Evolutionary conservation across 2,113 vertebrate species (phyloP).

Genomic region (Nothobranchius furzeri): DNA sequence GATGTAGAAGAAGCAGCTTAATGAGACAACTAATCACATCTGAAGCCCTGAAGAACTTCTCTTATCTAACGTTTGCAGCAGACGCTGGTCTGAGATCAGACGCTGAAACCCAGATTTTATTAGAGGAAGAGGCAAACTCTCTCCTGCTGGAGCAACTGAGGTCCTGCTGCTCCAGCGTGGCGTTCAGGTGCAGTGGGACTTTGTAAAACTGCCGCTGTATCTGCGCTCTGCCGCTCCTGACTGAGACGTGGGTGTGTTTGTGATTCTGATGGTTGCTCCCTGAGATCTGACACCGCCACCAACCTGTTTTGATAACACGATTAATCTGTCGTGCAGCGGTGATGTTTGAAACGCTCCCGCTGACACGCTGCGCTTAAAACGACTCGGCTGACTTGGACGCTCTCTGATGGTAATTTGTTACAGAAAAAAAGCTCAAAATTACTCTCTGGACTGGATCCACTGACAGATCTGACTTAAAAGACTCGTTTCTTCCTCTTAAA

Average conservation of each 20-base stretch:
- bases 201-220: not conserved
- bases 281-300: not conserved
- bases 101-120: not conserved
- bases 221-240: not conserved
- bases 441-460: not conserved
- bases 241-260: not conserved
- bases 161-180: not conserved
- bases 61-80: constrained; percentile 29
- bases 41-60: constrained; percentile 27
- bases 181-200: not conserved
- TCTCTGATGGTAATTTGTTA: constrained; percentile 24
- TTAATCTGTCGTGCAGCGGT: constrained; percentile 8
- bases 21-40: constrained; percentile 55
- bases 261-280: not conserved
- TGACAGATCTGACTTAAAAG: constrained; percentile 22
- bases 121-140: not conserved
- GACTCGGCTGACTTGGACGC: constrained; percentile 9
- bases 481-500: not conserved
- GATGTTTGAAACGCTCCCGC: not conserved
- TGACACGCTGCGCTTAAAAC: not conserved
- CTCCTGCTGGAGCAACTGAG: not conserved
- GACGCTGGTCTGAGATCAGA: constrained; percentile 41
- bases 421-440: constrained; percentile 21
- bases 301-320: constrained; percentile 28
- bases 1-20: constrained; percentile 25